Percentiles rank a stretch among this genome's conserved stretches.
Evolutionary conservation across 2,797 vertebrate species (phyloP).

Genomic region (Acanthurus lineatus): DNA sequence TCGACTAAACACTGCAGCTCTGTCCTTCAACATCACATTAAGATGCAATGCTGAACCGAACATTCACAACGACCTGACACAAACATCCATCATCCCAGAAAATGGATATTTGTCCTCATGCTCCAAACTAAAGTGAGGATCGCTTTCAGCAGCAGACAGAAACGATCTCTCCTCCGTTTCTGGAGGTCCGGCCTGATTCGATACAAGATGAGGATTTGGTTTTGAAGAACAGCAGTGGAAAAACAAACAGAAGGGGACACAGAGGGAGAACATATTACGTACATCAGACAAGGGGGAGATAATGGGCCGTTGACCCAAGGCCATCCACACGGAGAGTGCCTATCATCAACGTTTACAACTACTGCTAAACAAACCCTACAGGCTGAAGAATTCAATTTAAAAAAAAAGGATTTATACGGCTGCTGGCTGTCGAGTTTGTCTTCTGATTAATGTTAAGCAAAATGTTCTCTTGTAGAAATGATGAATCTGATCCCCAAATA

Average conservation of each 20-base stretch:
- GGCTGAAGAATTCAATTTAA: conserved; percentile 8
- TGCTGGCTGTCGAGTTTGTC: neutral
- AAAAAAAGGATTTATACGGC: neutral
- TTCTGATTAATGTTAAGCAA: neutral
- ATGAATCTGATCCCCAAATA: no score
- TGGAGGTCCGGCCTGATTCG: neutral
- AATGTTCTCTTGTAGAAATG: no score
- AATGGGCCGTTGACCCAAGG: conserved; percentile 55
- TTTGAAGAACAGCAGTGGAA: conserved; percentile 53
- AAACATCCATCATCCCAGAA: neutral
- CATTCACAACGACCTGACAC: neutral
- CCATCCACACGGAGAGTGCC: conserved; percentile 22
- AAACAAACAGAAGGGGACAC: conserved; percentile 60
- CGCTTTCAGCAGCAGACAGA: neutral
- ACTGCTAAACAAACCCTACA: conserved; percentile 42
- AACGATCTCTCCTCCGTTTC: neutral
- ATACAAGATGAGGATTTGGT: conserved; percentile 39
- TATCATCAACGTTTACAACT: conserved; percentile 60
- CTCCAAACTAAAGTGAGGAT: conserved; percentile 9
- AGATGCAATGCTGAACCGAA: conserved; percentile 23
- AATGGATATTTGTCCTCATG: conserved; percentile 4
- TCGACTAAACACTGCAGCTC: no score
- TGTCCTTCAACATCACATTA: conserved; percentile 12
- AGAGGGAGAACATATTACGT: conserved; percentile 45
- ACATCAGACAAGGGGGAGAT: conserved; percentile 41